Conservation (phyloP, 2,888 invertebrate genomes). For the Pharmacophagus antenor region DNA sequence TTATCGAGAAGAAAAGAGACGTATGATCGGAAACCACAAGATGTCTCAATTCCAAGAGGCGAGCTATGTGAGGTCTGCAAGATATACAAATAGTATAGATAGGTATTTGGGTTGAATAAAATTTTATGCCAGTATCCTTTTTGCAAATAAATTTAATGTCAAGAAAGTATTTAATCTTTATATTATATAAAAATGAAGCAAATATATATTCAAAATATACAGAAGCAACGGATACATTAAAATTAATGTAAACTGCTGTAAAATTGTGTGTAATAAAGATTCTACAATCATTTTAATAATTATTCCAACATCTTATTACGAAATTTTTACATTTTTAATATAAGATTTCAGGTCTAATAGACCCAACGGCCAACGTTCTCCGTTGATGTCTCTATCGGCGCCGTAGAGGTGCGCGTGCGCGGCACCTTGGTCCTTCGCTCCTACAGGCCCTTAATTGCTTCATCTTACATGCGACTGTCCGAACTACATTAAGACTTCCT, state of each 20-base stretch:
- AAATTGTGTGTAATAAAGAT: too few species aligned
- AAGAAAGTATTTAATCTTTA: not conserved
- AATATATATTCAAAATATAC: not conserved
- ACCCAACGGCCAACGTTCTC: slow-evolving; percentile 46
- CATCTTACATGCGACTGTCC: slow-evolving; percentile 72
- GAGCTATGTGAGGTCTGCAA: slow-evolving; percentile 76
- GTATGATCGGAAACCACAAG: slow-evolving; percentile 79
- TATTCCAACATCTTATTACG: not conserved
- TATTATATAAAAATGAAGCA: not conserved
- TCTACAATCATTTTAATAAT: not conserved
- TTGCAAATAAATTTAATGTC: not conserved
- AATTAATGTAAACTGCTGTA: too few species aligned
- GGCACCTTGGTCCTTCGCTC: slow-evolving; percentile 46
- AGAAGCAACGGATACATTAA: too few species aligned
- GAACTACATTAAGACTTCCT: slow-evolving; percentile 60
- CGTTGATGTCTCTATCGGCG: slow-evolving; percentile 79
- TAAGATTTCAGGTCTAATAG: slow-evolving; percentile 39
- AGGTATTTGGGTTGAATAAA: slow-evolving; percentile 3
- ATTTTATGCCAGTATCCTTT: not conserved
- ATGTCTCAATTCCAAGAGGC: slow-evolving; percentile 80
- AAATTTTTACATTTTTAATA: not conserved
- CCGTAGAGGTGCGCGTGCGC: slow-evolving; percentile 66
- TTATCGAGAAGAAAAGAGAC: slow-evolving; percentile 62
- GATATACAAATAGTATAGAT: slow-evolving; percentile 32
- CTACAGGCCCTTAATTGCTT: slow-evolving; percentile 77